Evolutionary conservation across 2,888 invertebrate species (phyloP).

Genomic region (Sepioteuthis lessoniana): DNA sequence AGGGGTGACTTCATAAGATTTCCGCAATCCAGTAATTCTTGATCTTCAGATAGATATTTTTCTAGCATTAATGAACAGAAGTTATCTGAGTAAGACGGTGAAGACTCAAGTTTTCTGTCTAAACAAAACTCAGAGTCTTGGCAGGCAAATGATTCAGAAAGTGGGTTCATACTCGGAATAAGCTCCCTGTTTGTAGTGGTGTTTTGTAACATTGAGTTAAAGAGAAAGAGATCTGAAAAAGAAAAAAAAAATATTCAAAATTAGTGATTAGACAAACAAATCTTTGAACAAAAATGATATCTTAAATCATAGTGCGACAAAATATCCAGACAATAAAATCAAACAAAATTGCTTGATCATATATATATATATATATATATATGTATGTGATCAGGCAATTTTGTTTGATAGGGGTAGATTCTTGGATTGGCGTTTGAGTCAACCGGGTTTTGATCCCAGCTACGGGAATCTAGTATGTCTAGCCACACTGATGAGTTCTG

Average conservation of each 20-base stretch:
- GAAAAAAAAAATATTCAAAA: not conserved
- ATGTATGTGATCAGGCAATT: no score
- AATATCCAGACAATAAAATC: no score
- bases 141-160: not conserved
- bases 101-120: not conserved
- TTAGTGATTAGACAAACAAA: not conserved
- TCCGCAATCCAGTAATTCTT: not conserved
- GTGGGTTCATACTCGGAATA: not conserved
- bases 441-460: no score
- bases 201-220: not conserved
- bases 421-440: no score
- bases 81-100: not conserved
- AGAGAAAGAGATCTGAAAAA: not conserved
- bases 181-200: not conserved
- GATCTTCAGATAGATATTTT: not conserved
- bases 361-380: no score
- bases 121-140: not conserved
- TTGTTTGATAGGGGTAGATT: no score
- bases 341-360: no score
- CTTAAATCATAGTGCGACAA: no score
- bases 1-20: conserved; percentile 57
- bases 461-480: no score
- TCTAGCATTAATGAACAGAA: not conserved
- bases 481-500: no score
- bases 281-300: not conserved